These are phyloP conservation scores for Rhodinocichla rosea DNA, from an alignment of 2,113 vertebrate species.

Conservation along the genomic window DNA sequence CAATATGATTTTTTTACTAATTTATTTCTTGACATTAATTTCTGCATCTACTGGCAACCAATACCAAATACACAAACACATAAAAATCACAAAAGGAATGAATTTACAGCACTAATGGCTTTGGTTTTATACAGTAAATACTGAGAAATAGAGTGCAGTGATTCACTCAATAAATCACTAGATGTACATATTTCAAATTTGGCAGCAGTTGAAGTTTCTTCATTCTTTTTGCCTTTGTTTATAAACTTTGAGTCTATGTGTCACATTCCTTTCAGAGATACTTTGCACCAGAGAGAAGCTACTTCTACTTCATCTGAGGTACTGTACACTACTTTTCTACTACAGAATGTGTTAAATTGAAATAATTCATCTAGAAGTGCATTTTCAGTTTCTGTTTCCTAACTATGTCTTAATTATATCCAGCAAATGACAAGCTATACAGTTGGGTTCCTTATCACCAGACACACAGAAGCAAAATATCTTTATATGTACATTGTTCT, in stretches of 20 bases:
- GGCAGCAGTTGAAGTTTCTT: not conserved
- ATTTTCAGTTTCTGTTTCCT: not conserved
- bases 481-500: not conserved
- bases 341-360: not conserved
- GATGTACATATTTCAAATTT: not conserved
- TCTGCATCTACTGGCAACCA: not conserved
- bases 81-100: not conserved
- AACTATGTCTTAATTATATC: conserved; percentile 3
- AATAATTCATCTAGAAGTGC: not conserved
- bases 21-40: not conserved
- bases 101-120: not conserved
- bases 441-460: conserved; percentile 20
- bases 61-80: not conserved
- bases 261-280: not conserved
- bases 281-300: not conserved
- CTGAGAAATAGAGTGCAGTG: not conserved
- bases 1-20: not conserved
- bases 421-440: not conserved
- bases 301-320: not conserved
- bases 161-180: not conserved
- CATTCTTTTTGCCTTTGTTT: conserved; percentile 19
- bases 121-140: not conserved
- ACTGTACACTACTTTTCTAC: not conserved
- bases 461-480: not conserved
- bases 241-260: not conserved